These are phyloP conservation scores for Thecocarcelia acutangulata DNA, from an alignment of 2,888 invertebrate species.

Conservation along the genomic window DNA sequence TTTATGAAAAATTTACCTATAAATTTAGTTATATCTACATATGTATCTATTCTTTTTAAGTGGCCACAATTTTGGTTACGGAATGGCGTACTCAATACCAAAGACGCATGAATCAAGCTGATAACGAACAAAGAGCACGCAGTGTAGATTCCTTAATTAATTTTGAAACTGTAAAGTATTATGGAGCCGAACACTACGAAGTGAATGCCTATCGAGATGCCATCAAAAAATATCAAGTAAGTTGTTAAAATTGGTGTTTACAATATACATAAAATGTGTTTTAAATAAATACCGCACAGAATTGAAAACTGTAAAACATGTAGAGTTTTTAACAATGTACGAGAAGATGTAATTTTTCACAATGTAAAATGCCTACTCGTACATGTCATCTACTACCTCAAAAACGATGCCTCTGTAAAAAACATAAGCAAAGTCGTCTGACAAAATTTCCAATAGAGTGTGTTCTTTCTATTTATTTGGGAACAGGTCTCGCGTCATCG, in stretches of 20 bases:
- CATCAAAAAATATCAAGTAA: constrained; percentile 92
- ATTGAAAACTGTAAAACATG: too few relatives aligned
- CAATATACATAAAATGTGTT: not conserved
- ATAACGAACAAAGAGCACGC: constrained; percentile 94
- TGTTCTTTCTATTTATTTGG: too few relatives aligned
- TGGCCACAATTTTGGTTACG: constrained; percentile 92
- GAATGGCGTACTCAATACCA: constrained; percentile 99
- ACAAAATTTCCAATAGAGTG: too few relatives aligned
- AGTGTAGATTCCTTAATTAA: constrained; percentile 98
- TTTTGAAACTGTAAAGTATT: constrained; percentile 99
- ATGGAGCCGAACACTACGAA: constrained; percentile 96
- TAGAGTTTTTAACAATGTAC: too few relatives aligned
- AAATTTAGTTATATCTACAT: not conserved
- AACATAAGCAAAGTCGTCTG: too few relatives aligned
- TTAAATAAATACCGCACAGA: too few relatives aligned
- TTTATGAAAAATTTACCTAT: constrained; percentile 67
- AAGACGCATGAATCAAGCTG: constrained; percentile 95
- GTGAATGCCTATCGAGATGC: constrained; percentile 91
- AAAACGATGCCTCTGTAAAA: too few relatives aligned
- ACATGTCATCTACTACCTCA: too few relatives aligned
- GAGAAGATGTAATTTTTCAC: too few relatives aligned
- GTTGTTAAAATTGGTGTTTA: too few relatives aligned
- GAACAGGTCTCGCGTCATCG: too few relatives aligned
- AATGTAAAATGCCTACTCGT: too few relatives aligned
- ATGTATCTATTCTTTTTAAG: constrained; percentile 81